A percentile compares a stretch with the other conserved stretches of the same genome.
phyloP scores from a whole-genome alignment of 2,888 invertebrate species.

The Ferrisia virgata region DNA sequence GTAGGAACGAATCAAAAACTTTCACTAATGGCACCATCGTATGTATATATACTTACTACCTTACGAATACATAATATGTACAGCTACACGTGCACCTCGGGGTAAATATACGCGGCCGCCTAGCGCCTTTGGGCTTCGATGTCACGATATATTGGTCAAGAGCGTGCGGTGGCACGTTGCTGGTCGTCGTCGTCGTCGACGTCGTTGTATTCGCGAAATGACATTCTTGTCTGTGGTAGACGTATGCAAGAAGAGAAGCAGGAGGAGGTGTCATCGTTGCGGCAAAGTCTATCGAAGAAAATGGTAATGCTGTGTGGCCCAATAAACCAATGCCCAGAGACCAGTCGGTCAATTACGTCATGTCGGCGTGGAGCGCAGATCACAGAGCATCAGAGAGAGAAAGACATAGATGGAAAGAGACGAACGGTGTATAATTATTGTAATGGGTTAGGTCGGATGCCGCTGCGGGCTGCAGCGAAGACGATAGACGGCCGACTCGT shows the following conservation, averaged over 20 bases:
- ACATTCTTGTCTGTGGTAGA: not conserved
- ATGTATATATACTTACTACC: no score
- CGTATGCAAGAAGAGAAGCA: not conserved
- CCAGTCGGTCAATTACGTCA: not conserved
- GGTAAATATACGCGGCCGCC: not conserved
- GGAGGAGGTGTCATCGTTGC: not conserved
- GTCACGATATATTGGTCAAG: slow-evolving; percentile 34
- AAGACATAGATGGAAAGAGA: no score
- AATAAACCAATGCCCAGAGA: slow-evolving; percentile 10
- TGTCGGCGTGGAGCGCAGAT: not conserved
- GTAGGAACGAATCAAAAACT: not conserved
- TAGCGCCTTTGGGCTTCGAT: not conserved
- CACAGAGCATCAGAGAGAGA: no score
- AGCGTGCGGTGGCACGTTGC: no score
- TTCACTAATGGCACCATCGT: not conserved
- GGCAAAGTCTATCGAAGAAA: not conserved
- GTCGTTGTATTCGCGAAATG: not conserved
- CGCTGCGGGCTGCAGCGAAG: not conserved
- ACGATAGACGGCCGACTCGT: not conserved
- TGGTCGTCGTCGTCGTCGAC: no score
- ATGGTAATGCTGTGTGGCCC: slow-evolving; percentile 14
- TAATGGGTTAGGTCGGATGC: not conserved
- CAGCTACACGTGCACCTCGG: not conserved
- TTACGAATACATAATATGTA: not conserved
- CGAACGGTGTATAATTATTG: not conserved